Percentiles rank a stretch among this genome's conserved stretches.
phyloP scores from a whole-genome alignment of 2,888 invertebrate genomes.

The Lydus trimaculatus region DNA sequence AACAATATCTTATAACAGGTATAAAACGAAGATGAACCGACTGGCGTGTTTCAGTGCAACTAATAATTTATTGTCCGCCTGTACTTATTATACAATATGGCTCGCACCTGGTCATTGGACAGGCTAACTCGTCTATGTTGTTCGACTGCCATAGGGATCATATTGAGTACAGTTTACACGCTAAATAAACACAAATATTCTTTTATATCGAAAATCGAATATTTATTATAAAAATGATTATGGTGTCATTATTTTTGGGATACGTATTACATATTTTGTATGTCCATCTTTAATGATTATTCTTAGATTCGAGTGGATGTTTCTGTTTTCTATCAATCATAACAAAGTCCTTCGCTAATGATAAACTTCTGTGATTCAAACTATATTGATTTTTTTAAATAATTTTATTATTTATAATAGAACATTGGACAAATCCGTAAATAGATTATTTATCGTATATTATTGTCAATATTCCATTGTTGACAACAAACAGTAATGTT shows the following conservation, averaged over 20 bases:
- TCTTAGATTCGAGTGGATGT: conserved; percentile 1
- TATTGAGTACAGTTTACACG: conserved; percentile 38
- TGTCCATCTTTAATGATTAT: not conserved
- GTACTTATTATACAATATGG: conserved; percentile 51
- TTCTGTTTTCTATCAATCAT: conserved; percentile 6
- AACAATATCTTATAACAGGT: conserved; percentile 42
- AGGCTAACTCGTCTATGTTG: conserved; percentile 42
- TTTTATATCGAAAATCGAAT: no score
- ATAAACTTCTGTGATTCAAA: not conserved
- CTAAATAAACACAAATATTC: conserved; percentile 21
- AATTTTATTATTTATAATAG: not conserved
- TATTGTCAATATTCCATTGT: not conserved
- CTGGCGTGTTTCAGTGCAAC: conserved; percentile 42
- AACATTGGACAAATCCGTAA: not conserved
- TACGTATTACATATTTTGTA: not conserved
- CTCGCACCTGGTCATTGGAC: conserved; percentile 51
- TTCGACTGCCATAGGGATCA: conserved; percentile 43
- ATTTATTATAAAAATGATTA: not conserved
- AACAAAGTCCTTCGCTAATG: not conserved
- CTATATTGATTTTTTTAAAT: not conserved
- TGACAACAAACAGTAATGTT: not conserved
- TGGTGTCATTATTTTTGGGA: not conserved
- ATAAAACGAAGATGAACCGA: conserved; percentile 42
- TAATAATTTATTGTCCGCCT: conserved; percentile 48
- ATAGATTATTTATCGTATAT: conserved; percentile 2